Evolutionary conservation across 1,140 invertebrate species (phyloP).

Genomic region (Meloidogyne exigua): DNA sequence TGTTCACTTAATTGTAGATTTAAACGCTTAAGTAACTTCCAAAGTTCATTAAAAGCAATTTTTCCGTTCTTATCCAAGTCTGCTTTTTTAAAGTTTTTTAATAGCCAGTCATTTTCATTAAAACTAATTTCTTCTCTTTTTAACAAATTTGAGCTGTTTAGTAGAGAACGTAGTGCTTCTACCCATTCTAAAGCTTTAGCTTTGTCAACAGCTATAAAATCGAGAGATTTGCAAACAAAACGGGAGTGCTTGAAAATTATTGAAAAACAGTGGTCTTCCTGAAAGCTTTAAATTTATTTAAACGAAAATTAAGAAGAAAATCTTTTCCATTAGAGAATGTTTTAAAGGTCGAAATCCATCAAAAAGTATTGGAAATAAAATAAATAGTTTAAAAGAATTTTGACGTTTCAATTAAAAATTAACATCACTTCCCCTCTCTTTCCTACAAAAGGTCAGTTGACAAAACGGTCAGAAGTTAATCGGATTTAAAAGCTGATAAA

Average conservation of each 20-base stretch:
- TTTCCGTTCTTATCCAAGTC: conserved; percentile 57
- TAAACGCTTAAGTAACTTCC: conserved; percentile 56
- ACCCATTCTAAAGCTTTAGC: conserved; percentile 33
- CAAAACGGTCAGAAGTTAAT: conserved; percentile 1
- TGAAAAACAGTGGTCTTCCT: conserved; percentile 60
- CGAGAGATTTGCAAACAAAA: conserved; percentile 59
- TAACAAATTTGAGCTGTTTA: background rate
- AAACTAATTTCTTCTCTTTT: conserved; percentile 10
- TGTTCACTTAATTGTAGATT: conserved; percentile 58
- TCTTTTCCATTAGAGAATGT: too few relatives aligned
- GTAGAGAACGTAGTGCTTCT: conserved; percentile 33
- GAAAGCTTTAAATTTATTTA: too few relatives aligned
- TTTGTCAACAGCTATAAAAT: conserved; percentile 48
- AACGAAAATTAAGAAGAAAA: too few relatives aligned
- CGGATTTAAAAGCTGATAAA: too few relatives aligned
- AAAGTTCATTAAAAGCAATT: conserved; percentile 58
- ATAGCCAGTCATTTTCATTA: conserved; percentile 50
- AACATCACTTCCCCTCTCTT: too few relatives aligned
- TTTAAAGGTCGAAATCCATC: too few relatives aligned
- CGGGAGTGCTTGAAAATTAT: conserved; percentile 56
- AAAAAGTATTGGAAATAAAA: too few relatives aligned
- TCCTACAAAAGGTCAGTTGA: background rate
- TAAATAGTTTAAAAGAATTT: too few relatives aligned
- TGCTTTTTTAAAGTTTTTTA: conserved; percentile 55
- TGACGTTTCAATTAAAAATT: too few relatives aligned